Evolutionary conservation across 2,797 vertebrate species (phyloP), one percentile per base, ranked within the genome.

Genomic region (Dermochelys coriacea): DNA sequence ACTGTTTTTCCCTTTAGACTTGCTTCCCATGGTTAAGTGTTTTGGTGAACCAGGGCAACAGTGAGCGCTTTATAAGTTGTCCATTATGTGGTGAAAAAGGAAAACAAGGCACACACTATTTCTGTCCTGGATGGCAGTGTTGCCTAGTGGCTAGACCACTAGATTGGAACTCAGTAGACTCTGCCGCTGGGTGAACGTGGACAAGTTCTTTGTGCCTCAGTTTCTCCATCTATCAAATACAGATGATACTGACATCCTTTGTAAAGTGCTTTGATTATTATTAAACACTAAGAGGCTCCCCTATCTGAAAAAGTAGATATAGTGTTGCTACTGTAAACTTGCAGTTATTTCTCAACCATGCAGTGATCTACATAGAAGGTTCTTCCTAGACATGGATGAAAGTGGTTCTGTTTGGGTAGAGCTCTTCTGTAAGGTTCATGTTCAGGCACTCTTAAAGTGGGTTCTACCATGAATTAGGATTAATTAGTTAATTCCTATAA

Each of bases 51-150:
- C 59, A 61, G 55, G 21, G 85, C 0, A 0, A 23, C 31, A 68
- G 41, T 27, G 52, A 12, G 41, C 41, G 25, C 55, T 88, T 91
- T 68, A 57, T 82, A 87, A 85, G 75, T 71, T 74, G 19, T 93
- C 61, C 8, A 4, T 79, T 83, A 1, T 3, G 2, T 52, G 34
- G 21, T 45, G 82, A 79, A 82, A 83, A 41, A 87, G 82, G 9
- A 82, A 94, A 93, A 83, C 23, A 89, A 81, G 49, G 41, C 93
- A 29, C 80, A 3, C 2, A 1, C 6, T 49, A 9, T 19, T 93
- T 82, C 34, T 93, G 77, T 9, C 16, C 80, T 59, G n/a, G 61
- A 18, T n/a, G 61, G 34, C 34, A 18, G 61, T n/a, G 64, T 71
- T 19, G n/a, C 10, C 64, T 71, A 41, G 10, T 25, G 64, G 64